These are phyloP conservation scores for Haemorhous mexicanus DNA, from an alignment of 2,113 vertebrate genomes.

Conservation along the genomic window DNA sequence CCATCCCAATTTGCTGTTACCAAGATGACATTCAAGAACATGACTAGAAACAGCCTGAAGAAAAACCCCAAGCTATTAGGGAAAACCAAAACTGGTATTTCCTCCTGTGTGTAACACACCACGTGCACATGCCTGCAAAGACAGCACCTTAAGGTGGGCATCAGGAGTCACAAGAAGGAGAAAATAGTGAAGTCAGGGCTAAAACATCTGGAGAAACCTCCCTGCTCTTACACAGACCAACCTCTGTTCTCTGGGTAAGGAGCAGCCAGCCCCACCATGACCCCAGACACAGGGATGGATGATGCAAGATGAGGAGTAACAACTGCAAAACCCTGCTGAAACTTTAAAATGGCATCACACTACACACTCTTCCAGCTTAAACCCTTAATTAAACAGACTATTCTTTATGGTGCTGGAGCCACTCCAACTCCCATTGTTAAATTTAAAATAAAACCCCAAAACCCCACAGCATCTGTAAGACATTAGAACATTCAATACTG, in stretches of 20 bases:
- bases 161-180: neutral
- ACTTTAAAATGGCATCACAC: constrained; percentile 41
- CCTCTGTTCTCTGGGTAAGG: neutral
- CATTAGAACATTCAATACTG: constrained; percentile 23
- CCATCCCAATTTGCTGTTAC: neutral
- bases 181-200: neutral
- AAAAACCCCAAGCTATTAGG: neutral
- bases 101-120: neutral
- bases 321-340: constrained; percentile 6
- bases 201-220: neutral
- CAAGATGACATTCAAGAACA: neutral
- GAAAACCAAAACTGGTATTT: neutral
- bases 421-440: constrained; percentile 57
- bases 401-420: constrained; percentile 38
- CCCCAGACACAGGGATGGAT: neutral
- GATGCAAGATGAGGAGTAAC: neutral
- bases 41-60: neutral
- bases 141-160: neutral
- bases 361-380: neutral
- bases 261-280: neutral
- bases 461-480: constrained; percentile 48
- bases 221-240: neutral
- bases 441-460: constrained; percentile 43
- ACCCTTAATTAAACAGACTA: constrained; percentile 43
- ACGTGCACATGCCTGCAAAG: neutral